Percentiles rank a stretch among this genome's conserved stretches.
phyloP scores from a whole-genome alignment of 2,113 vertebrate genomes.

The Abramis brama region DNA sequence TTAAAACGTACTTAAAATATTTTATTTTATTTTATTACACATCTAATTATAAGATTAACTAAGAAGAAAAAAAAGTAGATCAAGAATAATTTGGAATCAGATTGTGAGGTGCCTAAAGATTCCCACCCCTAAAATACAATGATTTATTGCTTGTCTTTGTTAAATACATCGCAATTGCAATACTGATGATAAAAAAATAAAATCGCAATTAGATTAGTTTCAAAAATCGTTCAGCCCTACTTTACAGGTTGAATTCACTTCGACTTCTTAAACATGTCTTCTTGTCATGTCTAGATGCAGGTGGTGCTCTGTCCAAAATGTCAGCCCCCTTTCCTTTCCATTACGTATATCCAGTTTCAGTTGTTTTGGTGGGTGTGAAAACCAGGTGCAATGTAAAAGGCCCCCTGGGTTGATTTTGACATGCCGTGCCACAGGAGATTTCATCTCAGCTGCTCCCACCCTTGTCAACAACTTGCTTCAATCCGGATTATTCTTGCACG shows the following conservation, averaged over 20 bases:
- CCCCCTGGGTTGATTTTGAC: conserved; percentile 37
- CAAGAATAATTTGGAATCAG: no score
- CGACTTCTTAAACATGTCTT: conserved; percentile 3
- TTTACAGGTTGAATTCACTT: not conserved
- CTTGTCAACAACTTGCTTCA: conserved; percentile 28
- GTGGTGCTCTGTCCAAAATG: not conserved
- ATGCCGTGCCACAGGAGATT: conserved; percentile 24
- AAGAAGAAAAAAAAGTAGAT: no score
- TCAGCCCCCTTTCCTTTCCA: not conserved
- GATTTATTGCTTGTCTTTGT: no score
- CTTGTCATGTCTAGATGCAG: not conserved
- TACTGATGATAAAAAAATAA: no score
- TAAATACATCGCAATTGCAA: no score
- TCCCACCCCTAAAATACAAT: no score
- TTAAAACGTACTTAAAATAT: no score
- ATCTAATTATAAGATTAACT: no score
- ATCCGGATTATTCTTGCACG: conserved; percentile 43
- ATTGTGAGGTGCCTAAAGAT: no score
- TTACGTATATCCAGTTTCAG: not conserved
- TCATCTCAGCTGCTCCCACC: conserved; percentile 19
- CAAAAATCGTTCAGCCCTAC: no score
- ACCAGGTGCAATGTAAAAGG: conserved; percentile 19
- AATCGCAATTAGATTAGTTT: no score
- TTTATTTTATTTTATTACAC: no score
- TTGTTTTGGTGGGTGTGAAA: not conserved